phyloP scores from a whole-genome alignment of 2,888 invertebrate genomes.

The Empis livida region DNA sequence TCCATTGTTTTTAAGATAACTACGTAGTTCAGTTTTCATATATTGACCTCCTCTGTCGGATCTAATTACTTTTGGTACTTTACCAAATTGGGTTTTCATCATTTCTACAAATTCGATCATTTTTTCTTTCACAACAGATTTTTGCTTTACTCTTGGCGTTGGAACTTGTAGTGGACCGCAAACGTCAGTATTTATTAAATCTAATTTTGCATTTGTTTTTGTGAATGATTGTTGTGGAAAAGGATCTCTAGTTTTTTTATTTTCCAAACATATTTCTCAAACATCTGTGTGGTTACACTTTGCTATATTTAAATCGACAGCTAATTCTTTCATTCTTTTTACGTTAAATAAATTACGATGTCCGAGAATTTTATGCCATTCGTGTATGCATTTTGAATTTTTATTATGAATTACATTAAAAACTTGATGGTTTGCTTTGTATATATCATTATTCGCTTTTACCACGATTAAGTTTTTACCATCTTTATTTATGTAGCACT shows the following conservation, averaged over 20 bases:
- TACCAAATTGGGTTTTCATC: constrained; percentile 4
- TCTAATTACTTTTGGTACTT: constrained; percentile 4
- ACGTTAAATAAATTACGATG: constrained; percentile 9
- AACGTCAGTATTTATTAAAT: constrained; percentile 20
- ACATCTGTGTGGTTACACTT: constrained; percentile 9
- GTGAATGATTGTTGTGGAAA: constrained; percentile 16
- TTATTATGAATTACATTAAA: not conserved
- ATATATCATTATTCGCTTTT: constrained; percentile 3
- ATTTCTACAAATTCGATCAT: constrained; percentile 2
- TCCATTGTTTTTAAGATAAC: constrained; percentile 15
- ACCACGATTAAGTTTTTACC: not conserved
- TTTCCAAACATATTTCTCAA: constrained; percentile 12
- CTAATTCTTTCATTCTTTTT: constrained; percentile 5
- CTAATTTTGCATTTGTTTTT: constrained; percentile 9
- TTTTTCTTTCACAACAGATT: constrained; percentile 6
- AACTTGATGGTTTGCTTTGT: not conserved
- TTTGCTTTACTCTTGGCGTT: constrained; percentile 11
- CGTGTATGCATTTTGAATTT: constrained; percentile 9
- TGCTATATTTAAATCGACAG: constrained; percentile 5
- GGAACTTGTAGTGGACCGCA: constrained; percentile 20
- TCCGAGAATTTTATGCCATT: constrained; percentile 12
- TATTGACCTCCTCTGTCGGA: constrained; percentile 17
- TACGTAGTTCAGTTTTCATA: constrained; percentile 9
- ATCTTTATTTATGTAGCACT: constrained; percentile 5
- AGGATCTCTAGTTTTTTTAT: constrained; percentile 13